phyloP scores from a whole-genome alignment of 2,888 invertebrate species.

The Alloscopus bannaensis region DNA sequence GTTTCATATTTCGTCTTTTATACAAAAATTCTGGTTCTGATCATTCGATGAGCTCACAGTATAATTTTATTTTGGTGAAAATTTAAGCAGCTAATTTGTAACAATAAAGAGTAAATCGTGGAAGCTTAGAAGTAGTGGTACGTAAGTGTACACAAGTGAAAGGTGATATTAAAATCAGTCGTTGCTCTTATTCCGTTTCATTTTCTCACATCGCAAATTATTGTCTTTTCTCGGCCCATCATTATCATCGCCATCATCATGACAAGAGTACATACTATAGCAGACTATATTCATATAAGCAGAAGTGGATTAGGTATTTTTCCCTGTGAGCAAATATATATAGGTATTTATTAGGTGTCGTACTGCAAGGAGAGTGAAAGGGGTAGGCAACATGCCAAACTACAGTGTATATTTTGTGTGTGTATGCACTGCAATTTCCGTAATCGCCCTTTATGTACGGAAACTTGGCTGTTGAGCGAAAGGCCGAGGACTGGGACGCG shows the following conservation, averaged over 20 bases:
- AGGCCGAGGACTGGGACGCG: background rate
- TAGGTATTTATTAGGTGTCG: too few relatives aligned
- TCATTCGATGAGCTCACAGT: too few relatives aligned
- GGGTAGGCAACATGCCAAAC: constrained; percentile 44
- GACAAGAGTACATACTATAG: background rate
- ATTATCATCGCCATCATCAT: background rate
- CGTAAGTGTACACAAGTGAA: constrained; percentile 31
- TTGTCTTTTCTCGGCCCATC: constrained; percentile 45
- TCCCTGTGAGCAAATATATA: background rate
- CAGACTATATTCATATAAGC: background rate
- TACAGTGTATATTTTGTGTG: background rate
- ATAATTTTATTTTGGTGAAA: too few relatives aligned
- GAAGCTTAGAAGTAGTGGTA: background rate
- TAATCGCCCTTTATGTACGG: background rate
- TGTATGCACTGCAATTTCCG: background rate
- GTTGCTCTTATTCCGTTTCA: constrained; percentile 27
- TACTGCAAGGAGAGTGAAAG: background rate
- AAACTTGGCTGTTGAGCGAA: background rate
- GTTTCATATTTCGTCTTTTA: too few relatives aligned
- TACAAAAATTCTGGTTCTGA: too few relatives aligned
- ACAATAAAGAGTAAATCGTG: background rate
- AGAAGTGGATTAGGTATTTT: background rate
- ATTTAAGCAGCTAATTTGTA: too few relatives aligned
- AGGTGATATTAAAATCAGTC: constrained; percentile 41
- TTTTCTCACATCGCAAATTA: constrained; percentile 34